Percentiles rank a stretch among this genome's conserved stretches.
These are phyloP conservation scores for Oceanodroma tethys DNA, from an alignment of 2,113 vertebrate genomes.

Conservation along the genomic window DNA sequence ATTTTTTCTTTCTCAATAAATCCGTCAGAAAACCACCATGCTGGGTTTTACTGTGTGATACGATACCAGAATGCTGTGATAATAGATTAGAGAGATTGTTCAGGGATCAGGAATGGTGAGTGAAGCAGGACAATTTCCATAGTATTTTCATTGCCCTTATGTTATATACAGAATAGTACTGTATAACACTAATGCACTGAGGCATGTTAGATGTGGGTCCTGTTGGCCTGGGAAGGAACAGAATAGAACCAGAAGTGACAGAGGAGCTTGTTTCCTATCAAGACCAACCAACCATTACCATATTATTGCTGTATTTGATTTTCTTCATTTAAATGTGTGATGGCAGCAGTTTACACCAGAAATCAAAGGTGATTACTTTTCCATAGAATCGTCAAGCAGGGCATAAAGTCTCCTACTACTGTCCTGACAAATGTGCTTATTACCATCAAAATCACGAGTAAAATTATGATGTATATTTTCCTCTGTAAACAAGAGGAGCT, in stretches of 20 bases:
- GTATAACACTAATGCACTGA: not conserved
- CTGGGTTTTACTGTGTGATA: not conserved
- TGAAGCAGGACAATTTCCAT: not conserved
- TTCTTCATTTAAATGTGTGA: not conserved
- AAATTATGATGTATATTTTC: not conserved
- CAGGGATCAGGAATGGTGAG: not conserved
- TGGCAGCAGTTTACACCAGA: conserved; percentile 4
- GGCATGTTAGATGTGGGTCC: rapidly evolving
- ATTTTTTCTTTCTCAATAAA: not conserved
- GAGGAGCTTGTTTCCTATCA: not conserved
- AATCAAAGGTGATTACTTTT: conserved; percentile 11
- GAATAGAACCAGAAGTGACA: not conserved
- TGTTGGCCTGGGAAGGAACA: not conserved
- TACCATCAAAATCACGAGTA: not conserved
- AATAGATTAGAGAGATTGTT: not conserved
- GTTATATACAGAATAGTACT: not conserved
- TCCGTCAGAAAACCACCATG: not conserved
- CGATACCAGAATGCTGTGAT: not conserved
- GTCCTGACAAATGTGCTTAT: not conserved
- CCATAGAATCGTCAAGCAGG: not conserved
- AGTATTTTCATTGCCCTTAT: not conserved
- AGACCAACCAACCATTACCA: not conserved
- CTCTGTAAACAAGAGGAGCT: not conserved
- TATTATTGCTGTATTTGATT: not conserved
- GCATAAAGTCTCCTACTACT: not conserved